Conservation (phyloP, 1,140 invertebrate species). For the Pseudachorutes palmiensis region DNA sequence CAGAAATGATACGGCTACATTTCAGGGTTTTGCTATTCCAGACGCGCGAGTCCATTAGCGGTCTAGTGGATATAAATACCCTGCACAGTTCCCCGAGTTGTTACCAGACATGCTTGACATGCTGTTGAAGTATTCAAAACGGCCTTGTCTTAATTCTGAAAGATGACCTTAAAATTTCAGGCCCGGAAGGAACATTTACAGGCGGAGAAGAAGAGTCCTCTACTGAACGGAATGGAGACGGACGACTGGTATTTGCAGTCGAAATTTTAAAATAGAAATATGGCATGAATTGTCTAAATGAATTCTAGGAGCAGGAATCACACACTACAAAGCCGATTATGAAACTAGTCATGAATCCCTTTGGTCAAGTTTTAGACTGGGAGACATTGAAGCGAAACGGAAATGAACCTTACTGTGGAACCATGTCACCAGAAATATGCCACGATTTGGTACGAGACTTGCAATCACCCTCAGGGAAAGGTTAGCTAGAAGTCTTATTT, state of each 20-base stretch:
- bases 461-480: conserved; percentile 66
- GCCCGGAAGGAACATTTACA: conserved; percentile 35
- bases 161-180: conserved; percentile 12
- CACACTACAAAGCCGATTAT: conserved; percentile 53
- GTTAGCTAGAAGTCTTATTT: conserved; percentile 42
- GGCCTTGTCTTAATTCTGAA: not conserved
- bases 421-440: conserved; percentile 58
- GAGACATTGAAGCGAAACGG: conserved; percentile 52
- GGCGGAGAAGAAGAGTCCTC: conserved; percentile 37
- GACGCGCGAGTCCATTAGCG: not conserved
- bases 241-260: conserved; percentile 1
- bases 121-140: not conserved
- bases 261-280: conserved; percentile 6
- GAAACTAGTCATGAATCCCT: conserved; percentile 70
- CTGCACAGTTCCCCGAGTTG: not conserved
- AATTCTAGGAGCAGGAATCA: not conserved
- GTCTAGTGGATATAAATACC: not conserved
- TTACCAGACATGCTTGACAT: not conserved
- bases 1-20: not conserved
- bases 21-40: not conserved
- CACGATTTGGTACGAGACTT: conserved; percentile 66
- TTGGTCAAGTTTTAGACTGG: conserved; percentile 62
- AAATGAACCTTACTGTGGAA: conserved; percentile 50
- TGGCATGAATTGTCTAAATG: not conserved
- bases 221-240: conserved; percentile 29